Base-by-base conservation (phyloP, 2,888 invertebrate species). In the Oegoconia quadripuncta region DNA sequence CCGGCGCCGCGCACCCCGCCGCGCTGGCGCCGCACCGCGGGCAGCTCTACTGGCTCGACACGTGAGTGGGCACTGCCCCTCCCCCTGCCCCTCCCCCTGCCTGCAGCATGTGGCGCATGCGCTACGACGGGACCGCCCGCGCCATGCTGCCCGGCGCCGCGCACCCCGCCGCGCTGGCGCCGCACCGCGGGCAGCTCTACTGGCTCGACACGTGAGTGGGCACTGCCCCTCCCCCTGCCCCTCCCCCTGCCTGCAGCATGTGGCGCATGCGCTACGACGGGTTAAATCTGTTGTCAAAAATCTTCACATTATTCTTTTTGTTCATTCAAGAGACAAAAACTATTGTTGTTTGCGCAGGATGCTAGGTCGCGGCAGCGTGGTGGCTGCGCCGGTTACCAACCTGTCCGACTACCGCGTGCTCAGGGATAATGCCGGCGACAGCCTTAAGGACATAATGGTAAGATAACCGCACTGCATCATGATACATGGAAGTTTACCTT, bases 201-300 rank as follows among this genome's bases (percentile, higher is more conserved):
- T 96, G 95, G 95, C 91, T 94, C 28, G 95, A 96, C 74, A 91
- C 90, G 93, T 93, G 67, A 88, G 90, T 81, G 4, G n/a, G 13
- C 11, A 6, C 14, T 6, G n/a, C 14, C 28, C 18, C 18, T 5
- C 7, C 5, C 7, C 3, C 18, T 7, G 18, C 18, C 7, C 3
- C 18, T 7, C 3, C 18, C 18, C 3, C 18, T 7, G 7, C 18
- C 18, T 5, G 4, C 18, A 18, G 4, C 18, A 18, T 96, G 42
- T 93, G 93, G 87, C 88, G 91, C 50, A 89, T 92, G 42, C 88
- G 89, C 42, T 93, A 94, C 74, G 90, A 92, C 74, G 95, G 94
- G 12, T n/a, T n/a, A n/a, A n/a, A n/a, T n/a, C n/a, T n/a, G n/a
- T n/a, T n/a, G n/a, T n/a, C n/a, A n/a, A n/a, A n/a, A n/a, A n/a